Base-by-base conservation (phyloP, 2,888 invertebrate species). In the Standfussiana lucernea region DNA sequence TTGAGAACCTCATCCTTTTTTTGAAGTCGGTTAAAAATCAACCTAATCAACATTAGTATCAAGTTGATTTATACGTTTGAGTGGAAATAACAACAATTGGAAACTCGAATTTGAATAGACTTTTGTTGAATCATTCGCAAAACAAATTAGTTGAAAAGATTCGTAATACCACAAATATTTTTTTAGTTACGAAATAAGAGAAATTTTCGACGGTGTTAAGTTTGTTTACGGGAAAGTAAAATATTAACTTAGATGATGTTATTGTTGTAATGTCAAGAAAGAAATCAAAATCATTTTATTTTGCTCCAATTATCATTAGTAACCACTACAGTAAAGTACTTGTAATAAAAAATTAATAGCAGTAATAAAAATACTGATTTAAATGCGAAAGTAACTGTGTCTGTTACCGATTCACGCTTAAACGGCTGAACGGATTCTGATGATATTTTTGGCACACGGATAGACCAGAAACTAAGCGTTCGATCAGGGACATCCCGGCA, bases 161-260 rank as follows among this genome's bases (percentile, higher is more conserved):
- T 61, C 45, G 35, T 61, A 66, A 81, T n/a, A 45, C 32, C 15
- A 64, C 45, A 76, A 64, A 82, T 56, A 77, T 82, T 64, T 82
- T 64, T 32, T 6, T 2, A 24, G 59, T 77, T 77, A 65, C 77
- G 56, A 80, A 77, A 83, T 45, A 59, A 69, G 69, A 59, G 40
- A 82, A 65, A 82, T 67, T 77, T n/a, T 53, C 32, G 61, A 1
- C 45, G 21, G 35, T 28, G 15, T 18, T 32, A 35, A 50, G 13
- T 50, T 37, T 21, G 37, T 77, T 59, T 76, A 47, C 35, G 68
- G 0, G 80, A 83, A 80, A 83, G 79, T 77, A 18, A 50, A 69
- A 24, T 66, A 50, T 35, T 24, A 45, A n/a, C n/a, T 53, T 35
- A n/a, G 35, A 59, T 78, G 80, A 83, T 61, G 83, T 69, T 69